Evolutionary conservation across 2,113 vertebrate species (phyloP), one percentile per base, ranked within the genome.

Genomic region (Takifugu flavidus): DNA sequence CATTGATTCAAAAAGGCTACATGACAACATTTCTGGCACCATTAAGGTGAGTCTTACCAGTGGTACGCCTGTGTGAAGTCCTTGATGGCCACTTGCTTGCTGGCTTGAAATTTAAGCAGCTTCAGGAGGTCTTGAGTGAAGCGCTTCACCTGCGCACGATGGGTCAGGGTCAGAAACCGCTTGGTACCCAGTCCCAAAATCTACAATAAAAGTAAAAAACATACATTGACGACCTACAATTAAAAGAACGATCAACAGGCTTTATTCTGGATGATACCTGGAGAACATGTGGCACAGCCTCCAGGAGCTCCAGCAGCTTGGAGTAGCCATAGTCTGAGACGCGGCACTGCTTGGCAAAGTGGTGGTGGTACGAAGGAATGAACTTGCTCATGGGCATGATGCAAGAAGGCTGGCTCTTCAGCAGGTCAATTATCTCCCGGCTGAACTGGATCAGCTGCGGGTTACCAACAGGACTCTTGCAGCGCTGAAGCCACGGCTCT

Each of bases 381-480:
- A 99, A 99, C 70, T 94, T 96, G 75, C 90, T 92, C 59, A 99
- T 83, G 1, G 94, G 93, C 81, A 96, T 93, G 49, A 97, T 66
- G 49, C 95, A 96, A 14, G 86, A 93, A 0, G 95, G 92, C 47
- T 96, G 95, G 79, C 78, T 95, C 88, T 95, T 97, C 56, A 99
- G 87, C 13, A 99, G 90, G 82, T 99, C 96, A 46, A 98, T 94
- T 55, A 99, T 92, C 90, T 99, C 97, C 45, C 96, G 83, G 59
- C 96, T 97, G 88, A 99, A 98, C 80, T 98, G 96, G 80, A 99
- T 95, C 75, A 99, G 93, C 73, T 98, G 97, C 6, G 97, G 95
- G 62, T 98, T 98, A 2, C 96, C 95, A 25, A 98, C 93, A 2
- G 96, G 96, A 82, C 95, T 98, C 81, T 96, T 98, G 20, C 94